phyloP scores from a whole-genome alignment of 2,888 invertebrate species.

The Hyposoter didymator region DNA sequence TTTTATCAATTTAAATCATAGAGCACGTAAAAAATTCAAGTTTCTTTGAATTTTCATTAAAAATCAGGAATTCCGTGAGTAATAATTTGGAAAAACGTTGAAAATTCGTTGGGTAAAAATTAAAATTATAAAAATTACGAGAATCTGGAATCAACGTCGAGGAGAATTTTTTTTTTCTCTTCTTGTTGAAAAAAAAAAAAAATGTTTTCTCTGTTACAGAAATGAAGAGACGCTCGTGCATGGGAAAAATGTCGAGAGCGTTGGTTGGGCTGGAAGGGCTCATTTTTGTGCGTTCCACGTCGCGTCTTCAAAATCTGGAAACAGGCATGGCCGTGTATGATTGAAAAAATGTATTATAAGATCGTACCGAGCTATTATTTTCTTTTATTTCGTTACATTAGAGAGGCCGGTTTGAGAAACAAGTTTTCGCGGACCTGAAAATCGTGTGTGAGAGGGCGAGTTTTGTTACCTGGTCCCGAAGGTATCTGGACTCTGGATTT shows the following conservation, averaged over 20 bases:
- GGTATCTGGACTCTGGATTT: constrained; percentile 43
- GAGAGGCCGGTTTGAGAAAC: constrained; percentile 68
- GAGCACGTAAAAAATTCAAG: neutral
- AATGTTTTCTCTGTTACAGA: neutral
- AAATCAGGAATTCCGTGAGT: neutral
- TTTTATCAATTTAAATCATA: neutral
- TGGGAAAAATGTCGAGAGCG: constrained; percentile 2
- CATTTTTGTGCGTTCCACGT: constrained; percentile 3
- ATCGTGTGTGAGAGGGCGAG: constrained; percentile 53
- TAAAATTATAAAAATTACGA: neutral
- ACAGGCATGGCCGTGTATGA: constrained; percentile 18
- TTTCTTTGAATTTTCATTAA: neutral
- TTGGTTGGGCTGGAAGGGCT: neutral
- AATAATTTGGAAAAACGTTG: neutral
- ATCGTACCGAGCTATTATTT: constrained; percentile 35
- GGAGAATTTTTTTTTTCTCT: constrained; percentile 13
- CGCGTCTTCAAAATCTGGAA: constrained; percentile 30
- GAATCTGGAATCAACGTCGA: neutral
- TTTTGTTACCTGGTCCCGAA: constrained; percentile 36
- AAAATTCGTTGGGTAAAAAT: neutral
- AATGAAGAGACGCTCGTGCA: neutral
- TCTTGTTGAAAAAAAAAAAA: neutral
- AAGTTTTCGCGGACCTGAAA: constrained; percentile 68
- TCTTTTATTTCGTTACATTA: constrained; percentile 62
- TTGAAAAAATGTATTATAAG: constrained; percentile 38